Evolutionary conservation across 2,113 vertebrate species (phyloP), one percentile per base, ranked within the genome.

Genomic region (Carassius gibelio): DNA sequence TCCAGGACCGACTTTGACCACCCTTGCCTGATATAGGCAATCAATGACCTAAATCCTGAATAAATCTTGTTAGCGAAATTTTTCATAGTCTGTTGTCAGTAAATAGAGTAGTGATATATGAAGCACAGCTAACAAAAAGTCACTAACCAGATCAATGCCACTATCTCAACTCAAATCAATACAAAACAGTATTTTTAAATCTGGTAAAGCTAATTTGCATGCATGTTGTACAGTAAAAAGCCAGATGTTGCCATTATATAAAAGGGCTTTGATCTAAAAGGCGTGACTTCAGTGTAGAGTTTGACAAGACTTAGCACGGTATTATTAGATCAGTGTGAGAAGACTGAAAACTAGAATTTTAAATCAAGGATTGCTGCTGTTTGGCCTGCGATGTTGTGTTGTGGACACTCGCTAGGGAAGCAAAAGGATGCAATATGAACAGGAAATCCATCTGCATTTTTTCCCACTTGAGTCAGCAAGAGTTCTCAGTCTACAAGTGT

Each of bases 391-490:
- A 21, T 34, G 17, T 42, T 68, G 72, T 45, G 11, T 2, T 7
- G 23, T 7, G 10, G 23, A 79, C 55, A 9, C n/a, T 21, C 72
- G 85, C 88, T 86, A 86, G 61, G 90, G 91, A 89, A 92, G 87
- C 86, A n/a, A 86, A 83, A 30, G 38, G 6, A 84, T 76, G 74
- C 5, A 64, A 68, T 42, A 34, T 85, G 88, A 82, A 90, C 90
- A 92, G 93, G 93, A 94, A 94, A 89, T 19, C 62, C 82, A 64
- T 68, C 52, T 85, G 30, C 62, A 1, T 76, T n/a, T 26, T 55
- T 83, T 94, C 93, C 89, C 90, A 84, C 85, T 10, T 80, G 23
- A 88, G 90, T 95, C 94, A 95, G 93, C 93, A 92, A 52, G 4
- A 55, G 8, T 17, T 10, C 23, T 14, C n/a, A 15, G 19, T 48